Evolutionary conservation across 1,140 invertebrate species (phyloP).

Genomic region (Cotesia chilonis): DNA sequence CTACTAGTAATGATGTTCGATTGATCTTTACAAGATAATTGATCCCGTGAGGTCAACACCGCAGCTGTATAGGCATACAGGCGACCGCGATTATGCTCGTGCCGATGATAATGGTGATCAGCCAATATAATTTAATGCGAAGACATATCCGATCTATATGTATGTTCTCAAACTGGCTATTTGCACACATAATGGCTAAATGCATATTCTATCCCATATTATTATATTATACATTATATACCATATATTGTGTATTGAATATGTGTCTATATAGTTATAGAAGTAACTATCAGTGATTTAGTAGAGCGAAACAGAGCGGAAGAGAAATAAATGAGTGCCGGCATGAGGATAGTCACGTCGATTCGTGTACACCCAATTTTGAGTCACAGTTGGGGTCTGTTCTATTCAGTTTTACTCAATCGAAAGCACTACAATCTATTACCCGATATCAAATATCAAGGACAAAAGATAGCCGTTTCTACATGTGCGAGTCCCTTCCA

Average conservation of each 20-base stretch:
- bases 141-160: background rate
- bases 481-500: no score
- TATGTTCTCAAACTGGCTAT: background rate
- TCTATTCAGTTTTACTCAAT: background rate
- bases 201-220: no score
- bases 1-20: slow-evolving; percentile 27
- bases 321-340: slow-evolving; percentile 12
- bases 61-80: background rate
- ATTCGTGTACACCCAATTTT: background rate
- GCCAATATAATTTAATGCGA: background rate
- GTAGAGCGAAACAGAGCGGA: slow-evolving; percentile 14
- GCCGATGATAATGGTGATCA: background rate
- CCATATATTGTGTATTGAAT: background rate
- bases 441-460: background rate
- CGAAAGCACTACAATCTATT: background rate
- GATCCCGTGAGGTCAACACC: slow-evolving; percentile 19
- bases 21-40: slow-evolving; percentile 37
- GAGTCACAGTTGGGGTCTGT: no score
- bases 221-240: no score
- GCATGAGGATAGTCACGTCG: slow-evolving; percentile 9
- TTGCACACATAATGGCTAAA: no score
- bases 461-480: no score
- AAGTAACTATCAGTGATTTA: background rate
- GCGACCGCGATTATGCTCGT: slow-evolving; percentile 1
- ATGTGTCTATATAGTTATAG: background rate